phyloP scores from a whole-genome alignment of 2,113 vertebrate genomes.

The Otocyon megalotis region DNA sequence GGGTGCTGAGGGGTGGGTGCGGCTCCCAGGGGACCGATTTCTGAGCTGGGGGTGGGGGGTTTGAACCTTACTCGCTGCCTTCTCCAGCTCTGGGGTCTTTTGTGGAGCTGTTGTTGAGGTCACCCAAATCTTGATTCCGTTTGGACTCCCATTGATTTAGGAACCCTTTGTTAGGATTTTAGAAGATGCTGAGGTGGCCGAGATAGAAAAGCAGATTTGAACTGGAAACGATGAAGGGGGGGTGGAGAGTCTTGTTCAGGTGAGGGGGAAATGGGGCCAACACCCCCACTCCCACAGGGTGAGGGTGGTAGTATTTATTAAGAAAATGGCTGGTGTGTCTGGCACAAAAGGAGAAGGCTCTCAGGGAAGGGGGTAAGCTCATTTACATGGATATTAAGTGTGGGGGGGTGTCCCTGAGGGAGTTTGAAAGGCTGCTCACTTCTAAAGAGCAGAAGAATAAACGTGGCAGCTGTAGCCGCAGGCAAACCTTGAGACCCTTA shows the following conservation, averaged over 20 bases:
- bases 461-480: background rate
- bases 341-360: conserved; percentile 69
- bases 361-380: conserved; percentile 69
- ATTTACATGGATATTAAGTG: conserved; percentile 85
- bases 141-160: conserved; percentile 71
- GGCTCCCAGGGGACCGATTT: conserved; percentile 36
- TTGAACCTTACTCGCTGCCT: conserved; percentile 52
- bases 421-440: conserved; percentile 80
- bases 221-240: conserved; percentile 33
- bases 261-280: background rate
- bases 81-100: conserved; percentile 69
- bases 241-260: conserved; percentile 32
- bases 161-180: conserved; percentile 86
- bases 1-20: conserved; percentile 59
- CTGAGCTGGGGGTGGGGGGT: background rate
- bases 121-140: conserved; percentile 79
- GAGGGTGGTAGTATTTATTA: conserved; percentile 28
- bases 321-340: conserved; percentile 81
- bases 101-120: conserved; percentile 83
- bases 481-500: conserved; percentile 8
- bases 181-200: conserved; percentile 11
- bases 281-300: background rate
- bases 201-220: conserved; percentile 64
- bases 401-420: conserved; percentile 82
- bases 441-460: conserved; percentile 61